Percentiles rank a stretch among this genome's conserved stretches.
These are phyloP conservation scores for Parasteatoda tepidariorum DNA, from an alignment of 1,140 invertebrate species.

Conservation along the genomic window DNA sequence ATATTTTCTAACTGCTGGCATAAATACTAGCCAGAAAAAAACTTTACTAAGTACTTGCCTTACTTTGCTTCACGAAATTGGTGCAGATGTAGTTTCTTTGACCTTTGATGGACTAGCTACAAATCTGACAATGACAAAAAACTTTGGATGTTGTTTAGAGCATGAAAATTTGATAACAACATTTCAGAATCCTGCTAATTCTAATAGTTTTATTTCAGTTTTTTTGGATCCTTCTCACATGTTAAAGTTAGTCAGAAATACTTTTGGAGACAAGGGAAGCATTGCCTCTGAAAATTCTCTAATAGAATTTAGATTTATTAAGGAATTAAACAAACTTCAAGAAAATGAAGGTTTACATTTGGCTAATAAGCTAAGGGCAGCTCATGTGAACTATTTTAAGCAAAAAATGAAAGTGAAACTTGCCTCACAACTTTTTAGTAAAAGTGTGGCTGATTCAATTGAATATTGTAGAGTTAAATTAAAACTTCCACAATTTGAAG, in stretches of 20 bases:
- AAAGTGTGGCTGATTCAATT: slow-evolving; percentile 16
- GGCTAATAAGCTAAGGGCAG: slow-evolving; percentile 3
- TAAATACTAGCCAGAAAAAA: background rate
- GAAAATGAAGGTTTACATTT: slow-evolving; percentile 1
- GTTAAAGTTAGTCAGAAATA: slow-evolving; percentile 64
- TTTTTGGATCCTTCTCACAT: slow-evolving; percentile 62
- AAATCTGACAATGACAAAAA: background rate
- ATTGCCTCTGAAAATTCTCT: slow-evolving; percentile 56
- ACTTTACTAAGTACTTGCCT: background rate
- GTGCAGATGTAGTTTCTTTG: background rate
- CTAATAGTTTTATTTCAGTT: slow-evolving; percentile 25
- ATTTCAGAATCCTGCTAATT: background rate
- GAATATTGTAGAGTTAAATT: background rate
- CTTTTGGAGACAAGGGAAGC: slow-evolving; percentile 60
- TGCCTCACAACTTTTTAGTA: background rate
- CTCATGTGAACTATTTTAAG: slow-evolving; percentile 6
- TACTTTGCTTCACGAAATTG: background rate
- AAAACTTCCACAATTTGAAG: background rate
- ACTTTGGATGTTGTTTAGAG: background rate
- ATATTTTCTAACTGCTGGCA: slow-evolving; percentile 17
- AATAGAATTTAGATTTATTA: background rate
- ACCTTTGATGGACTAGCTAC: slow-evolving; percentile 16
- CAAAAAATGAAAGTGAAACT: slow-evolving; percentile 34
- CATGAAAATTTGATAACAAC: background rate
- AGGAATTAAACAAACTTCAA: slow-evolving; percentile 11